Conservation (phyloP, 2,888 invertebrate genomes). For the Eupithecia insigniata region DNA sequence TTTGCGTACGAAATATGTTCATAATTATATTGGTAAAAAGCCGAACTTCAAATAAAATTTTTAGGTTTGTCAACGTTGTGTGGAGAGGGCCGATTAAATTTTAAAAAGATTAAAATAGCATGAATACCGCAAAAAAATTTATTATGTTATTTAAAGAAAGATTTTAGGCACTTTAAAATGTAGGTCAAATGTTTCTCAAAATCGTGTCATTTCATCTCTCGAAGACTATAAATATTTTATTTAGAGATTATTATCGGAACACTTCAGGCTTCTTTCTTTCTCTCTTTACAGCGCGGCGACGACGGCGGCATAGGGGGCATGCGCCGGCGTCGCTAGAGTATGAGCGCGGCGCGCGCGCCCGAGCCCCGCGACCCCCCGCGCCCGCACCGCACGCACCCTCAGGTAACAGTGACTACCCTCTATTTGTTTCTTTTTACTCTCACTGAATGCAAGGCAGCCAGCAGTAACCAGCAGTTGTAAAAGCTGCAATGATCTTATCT, state of each 20-base stretch:
- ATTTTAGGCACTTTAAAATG: not conserved
- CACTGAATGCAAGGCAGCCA: not conserved
- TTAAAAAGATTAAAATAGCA: not conserved
- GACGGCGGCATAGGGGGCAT: conserved; percentile 67
- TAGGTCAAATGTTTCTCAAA: not conserved
- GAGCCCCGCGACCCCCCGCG: conserved; percentile 78
- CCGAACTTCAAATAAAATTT: not conserved
- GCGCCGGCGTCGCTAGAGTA: conserved; percentile 77
- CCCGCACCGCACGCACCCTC: conserved; percentile 71
- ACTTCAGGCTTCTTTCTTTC: not conserved
- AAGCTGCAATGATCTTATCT: not conserved
- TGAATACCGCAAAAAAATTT: not conserved
- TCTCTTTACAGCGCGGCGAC: conserved; percentile 60
- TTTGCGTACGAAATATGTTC: not conserved
- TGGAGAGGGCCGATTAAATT: too few species aligned
- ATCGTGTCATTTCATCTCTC: not conserved
- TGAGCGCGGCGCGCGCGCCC: conserved; percentile 81
- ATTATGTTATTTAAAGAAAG: not conserved
- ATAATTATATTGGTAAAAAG: not conserved
- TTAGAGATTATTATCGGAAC: not conserved
- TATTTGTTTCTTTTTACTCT: too few species aligned
- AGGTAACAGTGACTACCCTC: conserved; percentile 57
- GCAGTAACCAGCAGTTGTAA: not conserved
- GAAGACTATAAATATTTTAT: not conserved
- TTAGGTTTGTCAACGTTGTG: not conserved